These are phyloP conservation scores for Enteromius radiatus DNA, from an alignment of 2,797 vertebrate species.

Conservation along the genomic window DNA sequence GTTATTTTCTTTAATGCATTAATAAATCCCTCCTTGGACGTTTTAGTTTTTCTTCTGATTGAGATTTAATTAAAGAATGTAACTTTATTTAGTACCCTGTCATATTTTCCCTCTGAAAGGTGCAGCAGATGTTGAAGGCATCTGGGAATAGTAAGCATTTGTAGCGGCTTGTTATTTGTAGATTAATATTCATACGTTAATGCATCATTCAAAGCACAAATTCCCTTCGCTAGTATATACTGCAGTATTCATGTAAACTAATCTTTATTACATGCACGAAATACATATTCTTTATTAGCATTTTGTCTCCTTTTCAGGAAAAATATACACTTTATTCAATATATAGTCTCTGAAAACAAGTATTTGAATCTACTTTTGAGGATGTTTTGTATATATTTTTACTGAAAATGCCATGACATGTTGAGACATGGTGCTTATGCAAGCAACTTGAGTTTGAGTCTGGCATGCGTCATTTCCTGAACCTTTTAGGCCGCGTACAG, in stretches of 20 bases:
- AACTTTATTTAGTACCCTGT: conserved; percentile 41
- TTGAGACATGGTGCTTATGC: background rate
- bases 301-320: background rate
- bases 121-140: conserved; percentile 44
- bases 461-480: background rate
- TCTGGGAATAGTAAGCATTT: conserved; percentile 41
- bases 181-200: conserved; percentile 36
- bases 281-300: background rate
- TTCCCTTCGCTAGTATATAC: background rate
- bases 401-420: background rate
- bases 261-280: background rate
- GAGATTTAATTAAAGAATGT: conserved; percentile 30
- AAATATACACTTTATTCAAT: background rate
- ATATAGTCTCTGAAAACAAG: background rate
- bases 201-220: conserved; percentile 28
- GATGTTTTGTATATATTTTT: background rate
- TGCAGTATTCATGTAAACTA: background rate
- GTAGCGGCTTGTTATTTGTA: conserved; percentile 27
- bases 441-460: background rate
- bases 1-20: background rate
- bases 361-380: background rate
- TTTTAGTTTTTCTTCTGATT: conserved; percentile 15
- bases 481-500: background rate
- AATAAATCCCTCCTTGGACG: conserved; percentile 40
- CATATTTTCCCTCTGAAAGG: conserved; percentile 31